phyloP scores from a whole-genome alignment of 2,797 vertebrate genomes.

The Myotis myotis region DNA sequence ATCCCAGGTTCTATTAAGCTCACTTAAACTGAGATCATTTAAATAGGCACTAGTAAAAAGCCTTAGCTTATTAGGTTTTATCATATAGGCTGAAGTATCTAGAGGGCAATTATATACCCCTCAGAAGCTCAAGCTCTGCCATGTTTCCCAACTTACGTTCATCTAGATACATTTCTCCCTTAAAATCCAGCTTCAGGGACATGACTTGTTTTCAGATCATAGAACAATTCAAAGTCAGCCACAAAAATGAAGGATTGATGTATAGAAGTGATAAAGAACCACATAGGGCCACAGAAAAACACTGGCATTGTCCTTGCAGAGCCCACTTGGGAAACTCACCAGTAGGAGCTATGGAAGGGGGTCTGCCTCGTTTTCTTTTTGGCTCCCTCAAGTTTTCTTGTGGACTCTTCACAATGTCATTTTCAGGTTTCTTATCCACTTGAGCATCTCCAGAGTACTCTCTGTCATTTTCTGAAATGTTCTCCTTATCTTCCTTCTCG shows the following conservation, averaged over 20 bases:
- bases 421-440: slow-evolving; percentile 85
- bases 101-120: background rate
- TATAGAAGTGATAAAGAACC: slow-evolving; percentile 52
- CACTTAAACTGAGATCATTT: slow-evolving; percentile 15
- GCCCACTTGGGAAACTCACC: slow-evolving; percentile 78
- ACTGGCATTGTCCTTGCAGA: slow-evolving; percentile 53
- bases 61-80: background rate
- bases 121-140: background rate
- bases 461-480: slow-evolving; percentile 89
- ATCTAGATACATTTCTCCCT: slow-evolving; percentile 24
- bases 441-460: slow-evolving; percentile 86
- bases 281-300: slow-evolving; percentile 44
- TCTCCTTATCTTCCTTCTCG: slow-evolving; percentile 89
- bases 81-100: background rate
- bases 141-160: background rate
- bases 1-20: background rate
- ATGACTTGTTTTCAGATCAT: slow-evolving; percentile 19
- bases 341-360: slow-evolving; percentile 82
- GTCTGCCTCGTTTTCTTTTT: slow-evolving; percentile 86
- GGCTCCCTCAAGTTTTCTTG: slow-evolving; percentile 83
- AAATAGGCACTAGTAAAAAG: background rate
- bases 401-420: slow-evolving; percentile 84
- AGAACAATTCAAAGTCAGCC: slow-evolving; percentile 36
- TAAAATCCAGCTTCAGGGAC: slow-evolving; percentile 38
- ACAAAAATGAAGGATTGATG: slow-evolving; percentile 54